These are phyloP conservation scores for Microplitis manilae DNA, from an alignment of 2,888 invertebrate species.

Conservation along the genomic window DNA sequence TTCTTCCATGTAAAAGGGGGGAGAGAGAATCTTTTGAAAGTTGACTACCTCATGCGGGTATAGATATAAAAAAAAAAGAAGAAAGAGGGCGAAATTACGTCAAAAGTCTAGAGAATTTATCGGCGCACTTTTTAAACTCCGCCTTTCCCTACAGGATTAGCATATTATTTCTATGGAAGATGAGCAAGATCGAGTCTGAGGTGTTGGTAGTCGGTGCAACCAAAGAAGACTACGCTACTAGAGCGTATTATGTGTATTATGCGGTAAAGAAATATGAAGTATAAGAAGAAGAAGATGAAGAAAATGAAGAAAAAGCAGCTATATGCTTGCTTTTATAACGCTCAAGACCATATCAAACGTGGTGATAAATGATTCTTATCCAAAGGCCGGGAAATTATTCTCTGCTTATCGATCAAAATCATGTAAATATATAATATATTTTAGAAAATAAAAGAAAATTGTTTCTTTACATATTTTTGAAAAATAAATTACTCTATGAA, in stretches of 20 bases:
- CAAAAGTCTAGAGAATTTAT: conserved; percentile 71
- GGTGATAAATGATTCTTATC: conserved; percentile 72
- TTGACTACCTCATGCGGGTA: conserved; percentile 47
- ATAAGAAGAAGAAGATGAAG: conserved; percentile 40
- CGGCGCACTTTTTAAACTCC: conserved; percentile 71
- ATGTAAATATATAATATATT: background rate
- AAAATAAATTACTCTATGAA: conserved; percentile 25
- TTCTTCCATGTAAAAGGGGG: conserved; percentile 31
- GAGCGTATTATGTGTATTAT: conserved; percentile 38
- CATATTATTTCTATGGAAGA: conserved; percentile 69
- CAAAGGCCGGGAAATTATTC: conserved; percentile 60
- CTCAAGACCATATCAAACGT: conserved; percentile 69
- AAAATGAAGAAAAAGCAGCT: conserved; percentile 41
- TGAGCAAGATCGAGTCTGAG: conserved; percentile 50
- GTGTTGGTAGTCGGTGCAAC: conserved; percentile 50
- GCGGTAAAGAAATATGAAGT: conserved; percentile 31
- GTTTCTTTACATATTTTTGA: conserved; percentile 27
- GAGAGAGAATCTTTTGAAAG: conserved; percentile 63
- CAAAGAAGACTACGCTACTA: conserved; percentile 38
- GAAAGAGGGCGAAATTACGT: conserved; percentile 66
- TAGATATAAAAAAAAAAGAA: conserved; percentile 36
- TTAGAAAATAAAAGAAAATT: conserved; percentile 20
- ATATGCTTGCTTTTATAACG: conserved; percentile 47
- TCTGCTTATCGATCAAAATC: conserved; percentile 48
- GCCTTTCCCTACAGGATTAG: conserved; percentile 66